Conservation (phyloP, 2,797 vertebrate genomes). For the Danio tinwini region DNA sequence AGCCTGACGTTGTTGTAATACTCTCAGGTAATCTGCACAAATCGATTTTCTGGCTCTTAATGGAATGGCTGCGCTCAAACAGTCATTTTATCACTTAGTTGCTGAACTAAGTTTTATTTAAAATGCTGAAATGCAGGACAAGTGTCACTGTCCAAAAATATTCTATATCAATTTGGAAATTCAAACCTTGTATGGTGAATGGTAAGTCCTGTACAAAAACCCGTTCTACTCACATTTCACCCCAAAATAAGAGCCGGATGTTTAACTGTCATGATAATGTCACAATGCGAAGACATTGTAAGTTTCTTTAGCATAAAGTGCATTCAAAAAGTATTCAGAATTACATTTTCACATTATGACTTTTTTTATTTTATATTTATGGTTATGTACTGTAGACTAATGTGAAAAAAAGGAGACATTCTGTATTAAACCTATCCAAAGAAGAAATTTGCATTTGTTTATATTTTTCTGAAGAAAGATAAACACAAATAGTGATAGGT, state of each 20-base stretch:
- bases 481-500: too few relatives aligned
- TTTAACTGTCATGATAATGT: not conserved
- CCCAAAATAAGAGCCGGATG: not conserved
- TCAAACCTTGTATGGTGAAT: not conserved
- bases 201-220: not conserved
- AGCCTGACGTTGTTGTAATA: constrained; percentile 23
- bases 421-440: too few relatives aligned
- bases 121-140: constrained; percentile 37
- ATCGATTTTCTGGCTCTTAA: constrained; percentile 37
- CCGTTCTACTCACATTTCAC: not conserved
- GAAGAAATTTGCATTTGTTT: too few relatives aligned
- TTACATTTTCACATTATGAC: not conserved
- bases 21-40: constrained; percentile 30
- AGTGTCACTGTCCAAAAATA: constrained; percentile 11
- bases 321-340: not conserved
- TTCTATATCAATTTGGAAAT: not conserved
- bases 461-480: too few relatives aligned
- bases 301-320: not conserved
- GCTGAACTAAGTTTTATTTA: constrained; percentile 26
- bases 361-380: not conserved
- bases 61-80: constrained; percentile 1
- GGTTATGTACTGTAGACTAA: not conserved
- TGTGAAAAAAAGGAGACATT: not conserved
- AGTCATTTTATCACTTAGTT: constrained; percentile 9
- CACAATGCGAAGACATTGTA: not conserved